These are phyloP conservation scores for Aquatica leii DNA, from an alignment of 2,888 invertebrate genomes.

Conservation along the genomic window DNA sequence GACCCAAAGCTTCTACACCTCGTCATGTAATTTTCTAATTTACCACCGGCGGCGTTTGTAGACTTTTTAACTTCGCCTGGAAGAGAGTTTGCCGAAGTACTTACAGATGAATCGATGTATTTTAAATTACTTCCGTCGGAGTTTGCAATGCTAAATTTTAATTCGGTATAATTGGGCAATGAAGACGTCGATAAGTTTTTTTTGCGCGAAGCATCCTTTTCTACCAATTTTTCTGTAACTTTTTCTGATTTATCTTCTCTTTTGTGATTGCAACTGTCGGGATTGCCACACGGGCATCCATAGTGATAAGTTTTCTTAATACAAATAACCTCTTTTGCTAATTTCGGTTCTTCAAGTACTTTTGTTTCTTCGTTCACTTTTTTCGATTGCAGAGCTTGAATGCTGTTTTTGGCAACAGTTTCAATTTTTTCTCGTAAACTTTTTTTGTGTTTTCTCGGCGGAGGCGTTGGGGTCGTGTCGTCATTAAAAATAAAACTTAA, in stretches of 20 bases:
- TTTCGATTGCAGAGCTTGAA: conserved; percentile 52
- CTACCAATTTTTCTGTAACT: conserved; percentile 27
- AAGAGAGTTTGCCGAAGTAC: conserved; percentile 51
- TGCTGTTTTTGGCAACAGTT: conserved; percentile 53
- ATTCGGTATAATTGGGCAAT: conserved; percentile 64
- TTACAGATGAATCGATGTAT: conserved; percentile 43
- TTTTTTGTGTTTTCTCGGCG: conserved; percentile 56
- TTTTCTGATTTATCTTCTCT: conserved; percentile 43
- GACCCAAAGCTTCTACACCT: conserved; percentile 62
- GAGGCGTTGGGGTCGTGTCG: conserved; percentile 56
- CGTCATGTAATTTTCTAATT: conserved; percentile 61
- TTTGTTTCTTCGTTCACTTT: conserved; percentile 39
- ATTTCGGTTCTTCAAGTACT: conserved; percentile 38
- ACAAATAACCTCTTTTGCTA: conserved; percentile 55
- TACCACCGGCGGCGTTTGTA: conserved; percentile 52
- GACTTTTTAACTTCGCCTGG: conserved; percentile 53
- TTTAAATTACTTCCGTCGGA: conserved; percentile 49
- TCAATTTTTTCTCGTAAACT: conserved; percentile 56
- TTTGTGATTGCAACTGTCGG: conserved; percentile 48
- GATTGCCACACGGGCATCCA: conserved; percentile 56
- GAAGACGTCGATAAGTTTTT: conserved; percentile 64
- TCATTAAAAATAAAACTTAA: conserved; percentile 54
- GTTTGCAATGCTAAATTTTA: conserved; percentile 56
- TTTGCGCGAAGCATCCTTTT: conserved; percentile 52
- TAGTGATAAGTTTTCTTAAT: conserved; percentile 57